Base-by-base conservation (phyloP, 2,797 vertebrate species). In the Balearica regulorum region DNA sequence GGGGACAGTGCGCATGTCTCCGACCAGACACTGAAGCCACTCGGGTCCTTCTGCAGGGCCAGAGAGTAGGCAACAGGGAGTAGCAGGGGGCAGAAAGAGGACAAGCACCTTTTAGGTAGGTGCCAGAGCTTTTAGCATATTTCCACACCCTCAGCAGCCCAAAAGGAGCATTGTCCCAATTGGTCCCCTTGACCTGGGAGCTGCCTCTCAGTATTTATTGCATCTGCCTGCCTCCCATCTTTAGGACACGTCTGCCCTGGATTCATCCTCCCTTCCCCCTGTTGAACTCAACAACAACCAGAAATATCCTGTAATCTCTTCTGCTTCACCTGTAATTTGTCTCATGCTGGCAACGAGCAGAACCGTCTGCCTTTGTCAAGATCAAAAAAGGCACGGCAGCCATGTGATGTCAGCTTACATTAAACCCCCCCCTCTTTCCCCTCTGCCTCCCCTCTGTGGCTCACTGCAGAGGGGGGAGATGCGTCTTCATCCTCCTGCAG, bases 261-360 rank as follows among this genome's bases (percentile, higher is more conserved):
- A 94, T 93, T 90, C 0, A 0, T 90, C 66, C 48, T 95, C 88
- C 92, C 87, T 83, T 94, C 89, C 82, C 89, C 89, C 93, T 1
- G 0, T 60, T 16, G 22, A 70, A 87, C 65, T 61, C 53, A 76
- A 72, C 68, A 81, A 1, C 76, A 90, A 80, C 80, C 93, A 96
- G 83, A 97, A 97, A 95, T 94, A 95, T 83, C 88, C 80, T 78
- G n/a, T 71, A 81, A 92, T 94, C 88, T 93, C 87, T 97, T 97
- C 92, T 94, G 95, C 93, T 97, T 97, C 96, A 97, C 94, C 95
- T 97, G 94, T 75, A 87, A 97, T 95, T 95, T 79, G 87, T 90
- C 79, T 90, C 91, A 79, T 81, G 83, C 70, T 86, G 80, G 95
- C 95, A 89, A 85, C 0, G 41, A 95, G 75, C 14, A 2, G 80